Evolutionary conservation across 2,113 vertebrate species (phyloP), one percentile per base, ranked within the genome.

Genomic region (Monopterus albus): DNA sequence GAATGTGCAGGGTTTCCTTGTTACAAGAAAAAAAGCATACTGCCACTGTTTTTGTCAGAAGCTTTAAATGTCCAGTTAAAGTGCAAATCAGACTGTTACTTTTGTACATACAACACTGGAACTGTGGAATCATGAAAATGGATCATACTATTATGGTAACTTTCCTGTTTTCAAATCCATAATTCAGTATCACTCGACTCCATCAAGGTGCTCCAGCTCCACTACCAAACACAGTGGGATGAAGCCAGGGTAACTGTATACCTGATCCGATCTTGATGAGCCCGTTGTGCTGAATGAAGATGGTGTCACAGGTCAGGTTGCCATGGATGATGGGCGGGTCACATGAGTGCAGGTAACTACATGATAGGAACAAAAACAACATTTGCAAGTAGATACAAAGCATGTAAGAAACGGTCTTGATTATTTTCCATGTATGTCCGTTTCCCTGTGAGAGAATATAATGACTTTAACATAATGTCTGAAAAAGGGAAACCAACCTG

Each of bases 231-330:
- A 45, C 7, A 35, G 14, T 4, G 9, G 28, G 10, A 50, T 18
- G 43, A 77, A 82, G 46, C 20, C 3, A 1, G 21, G 49, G 21
- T 62, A 66, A 65, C 35, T 64, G 18, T 65, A 63, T 77, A 99
- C 97, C 97, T 95, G 97, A 99, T 61, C 97, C 97, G 4, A 99
- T 99, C 86, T 98, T 99, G 91, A 99, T 98, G 89, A 99, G 94
- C 40, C 97, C 97, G 0, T 99, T 99, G 93, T 99, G 97, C 89
- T 99, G 97, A 87, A 98, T 99, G 90, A 99, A 99, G 92, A 98
- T 97, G 62, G 97, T 98, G 91, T 98, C 97, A 33, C 97, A 98
- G 78, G 97, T 99, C 91, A 99, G 92, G 91, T 99, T 89, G 43
- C 87, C 86, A n/a, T 87, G 88, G 77, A 86, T 90, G 72, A 89